Evolutionary conservation across 1,140 invertebrate genomes (phyloP), one percentile per base, ranked within the genome.

Genomic region (Dryas iulia): DNA sequence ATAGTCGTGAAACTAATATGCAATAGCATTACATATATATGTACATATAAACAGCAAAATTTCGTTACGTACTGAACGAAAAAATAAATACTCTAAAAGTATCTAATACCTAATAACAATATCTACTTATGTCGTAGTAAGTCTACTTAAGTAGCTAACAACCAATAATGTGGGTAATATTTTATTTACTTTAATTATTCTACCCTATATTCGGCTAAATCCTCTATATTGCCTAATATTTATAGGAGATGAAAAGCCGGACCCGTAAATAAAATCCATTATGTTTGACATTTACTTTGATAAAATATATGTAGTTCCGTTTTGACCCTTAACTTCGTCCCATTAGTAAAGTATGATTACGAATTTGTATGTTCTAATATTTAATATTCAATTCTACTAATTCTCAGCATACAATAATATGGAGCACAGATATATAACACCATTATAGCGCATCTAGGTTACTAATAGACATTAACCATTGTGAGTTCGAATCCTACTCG

Each of bases 331-430:
- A 74, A 76, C 78, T 77, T 83, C 59, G 39, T 57, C 65, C 75
- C 79, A 82, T 87, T 87, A 83, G 86, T 86, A 86, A 79, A 74
- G 87, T 87, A 76, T 74, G 77, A 83, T 84, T 81, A 75, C 79
- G 79, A 77, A 80, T 79, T 86, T 77, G 39, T 3, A 39, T 47
- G 21, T 21, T 47, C 5, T 21, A 10, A 47, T 35, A 35, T 35
- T 47, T 18, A 47, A 47, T 47, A 47, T 5, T 47, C n/a, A n/a
- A n/a, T n/a, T n/a, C n/a, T n/a, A n/a, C n/a, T n/a, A n/a, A n/a
- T n/a, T n/a, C n/a, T n/a, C n/a, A n/a, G n/a, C n/a, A n/a, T n/a
- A n/a, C n/a, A n/a, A n/a, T n/a, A n/a, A n/a, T n/a, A n/a, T n/a
- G n/a, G n/a, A n/a, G n/a, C n/a, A n/a, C n/a, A n/a, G n/a, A n/a